These are phyloP conservation scores for Acrocyrtus sp. DNA, from an alignment of 2,888 invertebrate genomes.

Conservation along the genomic window DNA sequence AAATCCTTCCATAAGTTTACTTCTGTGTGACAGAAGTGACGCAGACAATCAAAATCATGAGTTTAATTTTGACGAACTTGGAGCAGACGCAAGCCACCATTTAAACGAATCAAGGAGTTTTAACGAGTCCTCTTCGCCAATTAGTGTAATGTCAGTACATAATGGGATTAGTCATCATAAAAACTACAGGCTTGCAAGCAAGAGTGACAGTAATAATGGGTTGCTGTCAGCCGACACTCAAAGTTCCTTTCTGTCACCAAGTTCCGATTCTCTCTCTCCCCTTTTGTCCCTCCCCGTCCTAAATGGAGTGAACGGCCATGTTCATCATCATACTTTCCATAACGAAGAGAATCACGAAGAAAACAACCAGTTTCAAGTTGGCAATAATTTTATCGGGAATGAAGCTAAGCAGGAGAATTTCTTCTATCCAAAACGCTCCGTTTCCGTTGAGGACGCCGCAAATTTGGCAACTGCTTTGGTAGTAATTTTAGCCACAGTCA, in stretches of 20 bases:
- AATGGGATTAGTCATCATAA: slow-evolving; percentile 23
- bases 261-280: slow-evolving; percentile 40
- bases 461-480: slow-evolving; percentile 17
- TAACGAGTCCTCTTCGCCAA: slow-evolving; percentile 29
- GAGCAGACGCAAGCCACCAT: neutral
- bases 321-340: slow-evolving; percentile 5
- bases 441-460: slow-evolving; percentile 17
- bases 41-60: too few relatives aligned
- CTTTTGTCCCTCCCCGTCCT: slow-evolving; percentile 22
- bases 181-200: slow-evolving; percentile 11
- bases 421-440: too few relatives aligned
- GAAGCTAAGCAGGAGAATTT: neutral
- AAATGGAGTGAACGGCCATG: slow-evolving; percentile 23
- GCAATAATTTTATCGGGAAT: neutral
- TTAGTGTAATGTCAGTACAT: slow-evolving; percentile 20
- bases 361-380: neutral
- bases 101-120: too few relatives aligned
- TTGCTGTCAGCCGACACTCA: slow-evolving; percentile 14
- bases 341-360: neutral
- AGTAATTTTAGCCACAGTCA: slow-evolving; percentile 22
- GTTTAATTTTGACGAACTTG: slow-evolving; percentile 28
- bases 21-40: slow-evolving; percentile 21
- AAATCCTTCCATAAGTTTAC: slow-evolving; percentile 26
- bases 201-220: slow-evolving; percentile 10
- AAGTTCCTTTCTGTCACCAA: slow-evolving; percentile 25